Conservation (phyloP, 2,113 vertebrate species). For the Thymallus thymallus region DNA sequence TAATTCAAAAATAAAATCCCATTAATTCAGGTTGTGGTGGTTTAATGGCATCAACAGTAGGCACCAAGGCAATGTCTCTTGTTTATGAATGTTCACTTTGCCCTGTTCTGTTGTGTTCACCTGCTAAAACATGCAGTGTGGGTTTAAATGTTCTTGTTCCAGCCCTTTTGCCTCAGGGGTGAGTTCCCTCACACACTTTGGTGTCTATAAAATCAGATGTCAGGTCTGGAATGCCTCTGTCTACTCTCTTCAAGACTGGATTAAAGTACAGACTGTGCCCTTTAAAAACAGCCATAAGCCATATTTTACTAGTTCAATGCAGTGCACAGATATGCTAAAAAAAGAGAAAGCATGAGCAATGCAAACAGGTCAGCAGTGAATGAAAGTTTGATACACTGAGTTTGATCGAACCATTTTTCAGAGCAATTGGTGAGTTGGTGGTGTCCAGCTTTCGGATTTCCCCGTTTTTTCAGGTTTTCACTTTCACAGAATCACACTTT, state of each 20-base stretch:
- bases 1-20: background rate
- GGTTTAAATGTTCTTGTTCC: conserved; percentile 1
- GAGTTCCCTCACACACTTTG: too few relatives aligned
- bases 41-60: background rate
- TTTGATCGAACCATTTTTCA: background rate
- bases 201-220: background rate
- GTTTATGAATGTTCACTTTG: too few relatives aligned
- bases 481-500: background rate
- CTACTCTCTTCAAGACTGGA: background rate
- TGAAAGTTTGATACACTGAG: too few relatives aligned
- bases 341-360: background rate
- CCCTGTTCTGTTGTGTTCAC: background rate
- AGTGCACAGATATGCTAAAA: too few relatives aligned
- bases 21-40: conserved; percentile 1
- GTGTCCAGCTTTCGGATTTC: background rate
- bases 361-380: background rate
- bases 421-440: background rate
- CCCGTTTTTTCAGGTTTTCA: too few relatives aligned
- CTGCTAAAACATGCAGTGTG: conserved; percentile 16
- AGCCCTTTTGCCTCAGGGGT: conserved; percentile 8
- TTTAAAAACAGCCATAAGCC: conserved; percentile 1
- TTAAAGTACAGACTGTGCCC: background rate
- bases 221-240: conserved; percentile 10
- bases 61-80: background rate
- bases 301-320: too few relatives aligned